Evolutionary conservation across 2,888 invertebrate genomes (phyloP).

Genomic region (Ophioninae sp.): DNA sequence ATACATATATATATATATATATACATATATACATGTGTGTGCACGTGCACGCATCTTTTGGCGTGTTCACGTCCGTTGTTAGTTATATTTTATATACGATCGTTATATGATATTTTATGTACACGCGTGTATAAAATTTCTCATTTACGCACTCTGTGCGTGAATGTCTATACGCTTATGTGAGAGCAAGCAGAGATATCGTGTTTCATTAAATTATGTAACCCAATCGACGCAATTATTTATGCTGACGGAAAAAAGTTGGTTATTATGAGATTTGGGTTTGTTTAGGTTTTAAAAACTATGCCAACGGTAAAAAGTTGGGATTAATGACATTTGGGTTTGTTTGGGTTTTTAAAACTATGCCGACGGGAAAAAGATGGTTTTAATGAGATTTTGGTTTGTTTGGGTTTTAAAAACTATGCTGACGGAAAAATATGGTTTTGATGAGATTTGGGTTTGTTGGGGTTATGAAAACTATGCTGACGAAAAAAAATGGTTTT

Average conservation of each 20-base stretch:
- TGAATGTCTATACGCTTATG: no score
- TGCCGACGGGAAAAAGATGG: not conserved
- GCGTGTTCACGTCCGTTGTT: not conserved
- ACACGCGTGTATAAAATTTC: conserved; percentile 11
- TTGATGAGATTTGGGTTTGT: no score
- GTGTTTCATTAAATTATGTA: not conserved
- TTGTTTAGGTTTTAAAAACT: no score
- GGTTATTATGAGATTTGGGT: not conserved
- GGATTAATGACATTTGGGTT: not conserved
- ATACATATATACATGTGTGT: conserved; percentile 33
- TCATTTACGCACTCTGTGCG: not conserved
- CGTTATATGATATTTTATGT: conserved; percentile 29
- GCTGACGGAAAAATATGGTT: not conserved
- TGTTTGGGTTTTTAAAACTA: no score
- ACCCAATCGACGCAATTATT: not conserved
- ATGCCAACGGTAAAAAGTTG: not conserved
- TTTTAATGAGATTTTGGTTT: not conserved
- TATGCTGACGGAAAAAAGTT: not conserved
- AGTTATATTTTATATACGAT: conserved; percentile 24
- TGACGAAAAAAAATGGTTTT: not conserved
- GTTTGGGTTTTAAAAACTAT: not conserved
- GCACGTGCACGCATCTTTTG: not conserved
- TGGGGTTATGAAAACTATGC: no score
- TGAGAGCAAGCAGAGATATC: conserved; percentile 3
- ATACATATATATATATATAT: not conserved